These are phyloP conservation scores for Lutjanus erythropterus DNA, from an alignment of 2,113 vertebrate genomes.

Conservation along the genomic window DNA sequence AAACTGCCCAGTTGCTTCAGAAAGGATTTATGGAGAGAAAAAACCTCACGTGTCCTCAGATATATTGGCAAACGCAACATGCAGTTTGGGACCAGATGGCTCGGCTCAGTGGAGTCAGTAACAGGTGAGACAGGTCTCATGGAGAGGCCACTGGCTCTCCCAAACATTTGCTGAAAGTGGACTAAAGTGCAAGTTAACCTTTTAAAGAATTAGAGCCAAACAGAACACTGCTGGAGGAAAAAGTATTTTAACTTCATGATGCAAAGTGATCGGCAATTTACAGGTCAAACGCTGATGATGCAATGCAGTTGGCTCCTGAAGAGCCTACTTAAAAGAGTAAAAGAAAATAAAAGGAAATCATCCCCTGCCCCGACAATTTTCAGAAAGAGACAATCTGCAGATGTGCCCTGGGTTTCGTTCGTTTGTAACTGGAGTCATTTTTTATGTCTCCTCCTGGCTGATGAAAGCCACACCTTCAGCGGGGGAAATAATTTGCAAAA, in stretches of 20 bases:
- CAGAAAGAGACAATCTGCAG: not conserved
- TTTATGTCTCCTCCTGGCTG: constrained; percentile 1
- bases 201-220: not conserved
- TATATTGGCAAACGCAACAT: too few species aligned
- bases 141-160: not conserved
- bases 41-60: too few species aligned
- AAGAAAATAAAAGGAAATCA: too few species aligned
- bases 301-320: not conserved
- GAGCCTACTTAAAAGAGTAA: not conserved
- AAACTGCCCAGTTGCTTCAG: not conserved
- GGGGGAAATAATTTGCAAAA: constrained; percentile 33
- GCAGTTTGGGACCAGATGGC: not conserved
- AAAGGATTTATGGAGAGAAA: not conserved
- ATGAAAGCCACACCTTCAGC: constrained; percentile 45
- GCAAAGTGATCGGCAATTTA: not conserved
- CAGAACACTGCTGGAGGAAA: not conserved
- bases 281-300: not conserved
- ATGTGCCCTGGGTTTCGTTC: not conserved
- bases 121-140: not conserved
- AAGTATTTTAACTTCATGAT: not conserved
- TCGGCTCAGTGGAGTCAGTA: not conserved
- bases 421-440: not conserved
- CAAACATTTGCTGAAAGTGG: not conserved
- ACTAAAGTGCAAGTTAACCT: not conserved
- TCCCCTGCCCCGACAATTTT: not conserved